Percentiles rank a stretch among this genome's conserved stretches.
Evolutionary conservation across 2,888 invertebrate genomes (phyloP).

Genomic region (Metacarcinus magister): DNA sequence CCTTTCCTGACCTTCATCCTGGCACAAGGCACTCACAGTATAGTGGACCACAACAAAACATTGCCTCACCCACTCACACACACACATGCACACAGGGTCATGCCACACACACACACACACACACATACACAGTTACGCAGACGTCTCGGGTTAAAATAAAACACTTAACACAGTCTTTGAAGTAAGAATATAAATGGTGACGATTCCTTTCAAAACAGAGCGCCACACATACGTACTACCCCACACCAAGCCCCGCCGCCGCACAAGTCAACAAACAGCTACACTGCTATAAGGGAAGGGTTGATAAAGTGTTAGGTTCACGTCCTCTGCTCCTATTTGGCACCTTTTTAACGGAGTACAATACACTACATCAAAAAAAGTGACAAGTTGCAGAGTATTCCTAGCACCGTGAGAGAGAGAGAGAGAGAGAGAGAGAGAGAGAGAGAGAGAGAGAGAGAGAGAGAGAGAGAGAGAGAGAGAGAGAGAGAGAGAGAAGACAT

Average conservation of each 20-base stretch:
- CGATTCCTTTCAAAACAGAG: too few relatives aligned
- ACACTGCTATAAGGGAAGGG: background rate
- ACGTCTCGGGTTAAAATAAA: background rate
- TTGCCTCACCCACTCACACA: background rate
- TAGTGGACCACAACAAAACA: background rate
- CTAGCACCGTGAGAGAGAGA: background rate
- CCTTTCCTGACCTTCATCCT: background rate
- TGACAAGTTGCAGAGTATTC: background rate
- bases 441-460: slow-evolving; percentile 26
- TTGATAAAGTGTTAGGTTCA: background rate
- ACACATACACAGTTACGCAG: background rate
- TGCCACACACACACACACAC: background rate
- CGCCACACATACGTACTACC: too few relatives aligned
- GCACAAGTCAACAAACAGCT: too few relatives aligned
- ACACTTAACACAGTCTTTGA: background rate
- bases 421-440: slow-evolving; percentile 26
- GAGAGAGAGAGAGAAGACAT: slow-evolving; percentile 8
- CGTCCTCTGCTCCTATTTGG: background rate
- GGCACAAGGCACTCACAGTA: background rate
- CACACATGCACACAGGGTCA: background rate
- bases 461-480: slow-evolving; percentile 26
- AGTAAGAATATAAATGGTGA: too few relatives aligned
- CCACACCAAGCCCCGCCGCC: too few relatives aligned
- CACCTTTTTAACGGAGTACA: background rate
- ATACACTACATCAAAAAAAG: background rate